Evolutionary conservation across 2,888 invertebrate genomes (phyloP).

Genomic region (Cryptus viduatorius): DNA sequence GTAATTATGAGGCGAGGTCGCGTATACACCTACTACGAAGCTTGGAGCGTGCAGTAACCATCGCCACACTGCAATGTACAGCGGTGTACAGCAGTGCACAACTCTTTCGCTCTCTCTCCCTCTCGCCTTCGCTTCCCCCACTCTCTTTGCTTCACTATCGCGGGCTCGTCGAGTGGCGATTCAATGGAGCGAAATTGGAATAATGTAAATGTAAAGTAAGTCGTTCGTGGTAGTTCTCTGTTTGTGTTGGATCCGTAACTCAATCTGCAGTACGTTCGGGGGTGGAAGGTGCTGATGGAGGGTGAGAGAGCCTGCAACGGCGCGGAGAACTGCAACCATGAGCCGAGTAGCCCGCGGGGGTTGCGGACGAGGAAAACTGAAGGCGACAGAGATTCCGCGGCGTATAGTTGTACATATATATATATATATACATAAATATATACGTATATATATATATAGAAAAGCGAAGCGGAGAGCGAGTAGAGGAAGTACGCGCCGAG

Average conservation of each 20-base stretch:
- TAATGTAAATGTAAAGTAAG: slow-evolving; percentile 79
- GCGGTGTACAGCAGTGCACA: background rate
- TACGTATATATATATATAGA: slow-evolving; percentile 8
- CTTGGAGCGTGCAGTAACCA: no score
- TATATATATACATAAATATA: no score
- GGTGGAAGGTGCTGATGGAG: slow-evolving; percentile 36
- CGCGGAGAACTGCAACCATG: slow-evolving; percentile 42
- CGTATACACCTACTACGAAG: background rate
- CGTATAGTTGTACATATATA: background rate
- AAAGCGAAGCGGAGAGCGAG: slow-evolving; percentile 25
- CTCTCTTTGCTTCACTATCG: background rate
- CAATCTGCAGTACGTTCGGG: slow-evolving; percentile 69
- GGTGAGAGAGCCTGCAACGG: slow-evolving; percentile 12
- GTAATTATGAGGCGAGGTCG: slow-evolving; percentile 41
- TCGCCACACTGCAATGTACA: no score
- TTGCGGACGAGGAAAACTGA: slow-evolving; percentile 30
- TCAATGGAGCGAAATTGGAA: slow-evolving; percentile 76
- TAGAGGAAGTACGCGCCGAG: slow-evolving; percentile 47
- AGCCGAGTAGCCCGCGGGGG: slow-evolving; percentile 20
- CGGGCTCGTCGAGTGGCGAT: slow-evolving; percentile 69
- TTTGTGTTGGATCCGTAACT: slow-evolving; percentile 79
- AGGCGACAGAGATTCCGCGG: slow-evolving; percentile 31
- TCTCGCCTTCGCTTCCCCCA: background rate
- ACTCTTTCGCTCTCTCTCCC: no score
- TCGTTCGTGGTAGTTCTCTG: slow-evolving; percentile 76